These are phyloP conservation scores for Larimichthys polyactis DNA, from an alignment of 2,113 vertebrate species.

Conservation along the genomic window DNA sequence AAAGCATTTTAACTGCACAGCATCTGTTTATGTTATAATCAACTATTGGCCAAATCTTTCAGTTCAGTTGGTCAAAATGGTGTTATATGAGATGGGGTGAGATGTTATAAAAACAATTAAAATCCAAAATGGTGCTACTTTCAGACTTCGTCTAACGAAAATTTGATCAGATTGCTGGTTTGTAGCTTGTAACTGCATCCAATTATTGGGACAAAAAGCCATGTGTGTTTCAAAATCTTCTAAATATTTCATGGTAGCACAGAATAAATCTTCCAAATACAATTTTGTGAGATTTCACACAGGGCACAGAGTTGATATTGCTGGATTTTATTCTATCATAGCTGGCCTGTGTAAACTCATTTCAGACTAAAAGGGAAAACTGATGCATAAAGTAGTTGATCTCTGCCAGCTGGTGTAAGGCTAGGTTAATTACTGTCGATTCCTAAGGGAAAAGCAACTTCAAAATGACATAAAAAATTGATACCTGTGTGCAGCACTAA, in stretches of 20 bases:
- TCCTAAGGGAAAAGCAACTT: conserved; percentile 73
- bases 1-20: neutral
- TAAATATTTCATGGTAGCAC: neutral
- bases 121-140: neutral
- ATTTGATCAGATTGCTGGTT: neutral
- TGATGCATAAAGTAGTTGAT: conserved; percentile 73
- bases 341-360: conserved; percentile 33
- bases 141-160: neutral
- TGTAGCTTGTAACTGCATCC: neutral
- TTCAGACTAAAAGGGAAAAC: conserved; percentile 46
- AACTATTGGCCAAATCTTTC: neutral
- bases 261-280: neutral
- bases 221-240: conserved; percentile 2
- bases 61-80: neutral
- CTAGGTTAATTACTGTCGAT: conserved; percentile 81
- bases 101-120: neutral
- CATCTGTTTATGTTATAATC: neutral
- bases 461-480: conserved; percentile 79
- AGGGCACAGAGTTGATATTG: neutral
- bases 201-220: conserved; percentile 1
- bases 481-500: conserved; percentile 82
- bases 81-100: neutral
- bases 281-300: conserved; percentile 34
- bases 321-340: conserved; percentile 41
- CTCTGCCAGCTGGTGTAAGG: conserved; percentile 73